phyloP scores from a whole-genome alignment of 1,140 invertebrate species.

The Sarcophaga bullata region DNA sequence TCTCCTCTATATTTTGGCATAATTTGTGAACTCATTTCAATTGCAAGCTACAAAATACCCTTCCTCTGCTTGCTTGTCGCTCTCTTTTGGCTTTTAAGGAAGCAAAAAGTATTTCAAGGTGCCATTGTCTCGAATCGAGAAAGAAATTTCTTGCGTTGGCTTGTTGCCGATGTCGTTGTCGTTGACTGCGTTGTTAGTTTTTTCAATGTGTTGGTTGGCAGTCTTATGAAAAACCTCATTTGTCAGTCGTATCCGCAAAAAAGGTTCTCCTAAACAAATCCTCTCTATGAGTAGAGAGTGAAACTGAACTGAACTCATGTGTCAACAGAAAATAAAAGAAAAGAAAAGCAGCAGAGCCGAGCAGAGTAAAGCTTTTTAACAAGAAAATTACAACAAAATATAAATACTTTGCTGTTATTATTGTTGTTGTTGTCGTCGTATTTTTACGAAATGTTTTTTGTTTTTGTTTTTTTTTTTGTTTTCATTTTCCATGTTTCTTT shows the following conservation, averaged over 20 bases:
- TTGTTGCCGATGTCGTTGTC: not conserved
- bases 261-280: conserved; percentile 1
- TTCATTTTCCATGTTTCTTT: not conserved
- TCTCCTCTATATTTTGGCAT: no score
- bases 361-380: not conserved
- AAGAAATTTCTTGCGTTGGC: not conserved
- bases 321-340: not conserved
- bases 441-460: no score
- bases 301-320: not conserved
- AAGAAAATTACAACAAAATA: conserved; percentile 5
- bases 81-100: not conserved
- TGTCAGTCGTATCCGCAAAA: not conserved
- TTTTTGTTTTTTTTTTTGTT: not conserved
- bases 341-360: not conserved
- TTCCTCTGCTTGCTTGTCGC: not conserved
- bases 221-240: not conserved
- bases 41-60: not conserved
- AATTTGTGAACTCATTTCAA: conserved; percentile 6
- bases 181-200: not conserved
- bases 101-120: conserved; percentile 15
- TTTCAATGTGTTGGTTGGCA: not conserved
- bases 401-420: not conserved
- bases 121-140: conserved; percentile 12
- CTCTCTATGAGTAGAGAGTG: not conserved
- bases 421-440: not conserved